Conservation (phyloP, 2,888 invertebrate species). For the Harpalus rufipes region DNA sequence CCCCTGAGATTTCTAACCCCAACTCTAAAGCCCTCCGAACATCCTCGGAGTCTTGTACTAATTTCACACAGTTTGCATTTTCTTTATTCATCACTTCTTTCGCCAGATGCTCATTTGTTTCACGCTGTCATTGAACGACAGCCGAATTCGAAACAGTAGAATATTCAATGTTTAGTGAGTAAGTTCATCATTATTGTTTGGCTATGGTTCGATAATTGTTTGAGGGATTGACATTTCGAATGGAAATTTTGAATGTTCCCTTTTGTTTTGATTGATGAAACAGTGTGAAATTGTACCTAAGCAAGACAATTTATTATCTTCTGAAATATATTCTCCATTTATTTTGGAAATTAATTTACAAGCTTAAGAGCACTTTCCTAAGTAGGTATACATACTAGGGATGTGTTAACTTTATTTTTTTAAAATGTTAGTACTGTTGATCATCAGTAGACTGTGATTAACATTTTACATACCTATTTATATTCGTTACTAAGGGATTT, state of each 20-base stretch:
- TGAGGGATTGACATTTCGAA: conserved; percentile 5
- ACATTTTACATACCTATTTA: no score
- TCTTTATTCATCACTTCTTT: conserved; percentile 20
- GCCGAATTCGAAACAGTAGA: conserved; percentile 11
- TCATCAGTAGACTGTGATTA: no score
- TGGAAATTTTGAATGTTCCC: conserved; percentile 5
- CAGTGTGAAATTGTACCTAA: no score
- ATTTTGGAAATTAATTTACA: no score
- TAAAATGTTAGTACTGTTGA: no score
- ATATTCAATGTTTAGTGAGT: background rate
- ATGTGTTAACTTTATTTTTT: no score
- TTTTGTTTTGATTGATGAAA: conserved; percentile 7
- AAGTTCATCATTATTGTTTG: conserved; percentile 9
- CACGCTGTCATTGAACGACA: background rate
- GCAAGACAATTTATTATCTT: no score
- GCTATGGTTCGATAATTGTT: conserved; percentile 2
- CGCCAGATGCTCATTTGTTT: conserved; percentile 12
- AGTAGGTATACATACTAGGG: no score
- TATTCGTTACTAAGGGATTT: no score
- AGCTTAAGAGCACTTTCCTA: no score
- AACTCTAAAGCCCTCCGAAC: background rate
- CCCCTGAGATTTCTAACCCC: conserved; percentile 3
- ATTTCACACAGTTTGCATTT: conserved; percentile 34
- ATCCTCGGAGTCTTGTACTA: background rate
- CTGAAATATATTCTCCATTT: no score